A percentile compares a stretch with the other conserved stretches of the same genome.
Conservation (phyloP, 2,797 vertebrate genomes). For the Cottoperca gobio region DNA sequence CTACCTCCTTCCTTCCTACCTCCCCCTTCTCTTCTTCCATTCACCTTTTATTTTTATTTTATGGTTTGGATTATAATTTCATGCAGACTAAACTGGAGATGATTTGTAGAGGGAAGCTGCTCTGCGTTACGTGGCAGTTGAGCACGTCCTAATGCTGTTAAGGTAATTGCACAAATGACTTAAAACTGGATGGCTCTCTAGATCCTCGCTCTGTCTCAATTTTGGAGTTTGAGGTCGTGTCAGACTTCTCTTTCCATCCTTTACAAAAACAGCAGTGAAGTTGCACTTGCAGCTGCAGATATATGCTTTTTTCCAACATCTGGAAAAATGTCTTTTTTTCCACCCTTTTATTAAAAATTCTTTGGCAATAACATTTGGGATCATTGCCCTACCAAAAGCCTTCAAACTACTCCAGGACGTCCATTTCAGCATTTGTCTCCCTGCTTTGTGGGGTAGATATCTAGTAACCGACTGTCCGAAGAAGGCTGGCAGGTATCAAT, state of each 20-base stretch:
- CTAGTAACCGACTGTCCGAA: slow-evolving; percentile 55
- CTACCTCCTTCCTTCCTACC: slow-evolving; percentile 47
- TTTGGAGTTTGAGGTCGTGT: slow-evolving; percentile 49
- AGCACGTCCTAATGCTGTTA: slow-evolving; percentile 53
- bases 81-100: slow-evolving; percentile 44
- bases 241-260: slow-evolving; percentile 67
- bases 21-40: slow-evolving; percentile 44
- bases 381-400: slow-evolving; percentile 50
- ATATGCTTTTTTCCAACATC: slow-evolving; percentile 66
- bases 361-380: slow-evolving; percentile 61
- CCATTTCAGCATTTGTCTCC: slow-evolving; percentile 59
- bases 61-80: slow-evolving; percentile 56
- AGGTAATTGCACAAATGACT: slow-evolving; percentile 57
- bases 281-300: slow-evolving; percentile 74
- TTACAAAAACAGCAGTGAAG: slow-evolving; percentile 49
- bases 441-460: slow-evolving; percentile 41
- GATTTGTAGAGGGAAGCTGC: slow-evolving; percentile 40
- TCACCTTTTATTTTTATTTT: slow-evolving; percentile 66
- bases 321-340: slow-evolving; percentile 62
- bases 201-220: slow-evolving; percentile 37
- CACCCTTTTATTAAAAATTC: slow-evolving; percentile 58
- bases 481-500: slow-evolving; percentile 32
- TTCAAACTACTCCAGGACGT: slow-evolving; percentile 47
- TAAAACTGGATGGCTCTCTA: slow-evolving; percentile 37
- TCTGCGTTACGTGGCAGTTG: slow-evolving; percentile 47